These are phyloP conservation scores for Pristionchus mayeri DNA, from an alignment of 2,888 invertebrate species.

Conservation along the genomic window DNA sequence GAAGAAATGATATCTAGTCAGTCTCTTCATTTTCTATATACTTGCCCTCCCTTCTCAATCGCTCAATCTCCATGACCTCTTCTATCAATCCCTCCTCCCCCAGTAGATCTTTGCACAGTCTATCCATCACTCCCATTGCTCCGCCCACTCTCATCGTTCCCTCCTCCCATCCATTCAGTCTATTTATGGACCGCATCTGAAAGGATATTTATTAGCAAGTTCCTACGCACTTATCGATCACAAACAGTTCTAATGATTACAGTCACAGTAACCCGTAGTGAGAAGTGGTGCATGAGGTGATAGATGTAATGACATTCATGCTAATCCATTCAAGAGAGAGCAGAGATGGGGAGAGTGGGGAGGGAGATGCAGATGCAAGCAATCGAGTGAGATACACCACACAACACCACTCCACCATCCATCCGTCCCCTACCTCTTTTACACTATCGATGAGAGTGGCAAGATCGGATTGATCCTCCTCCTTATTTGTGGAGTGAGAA, in stretches of 20 bases:
- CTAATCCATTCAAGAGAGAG: neutral
- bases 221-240: neutral
- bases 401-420: neutral
- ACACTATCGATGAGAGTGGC: neutral
- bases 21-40: neutral
- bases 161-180: neutral
- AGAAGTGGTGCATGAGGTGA: no score
- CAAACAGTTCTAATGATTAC: no score
- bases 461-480: neutral
- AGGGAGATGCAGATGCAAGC: no score
- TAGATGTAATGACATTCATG: no score
- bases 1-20: neutral
- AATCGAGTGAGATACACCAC: neutral
- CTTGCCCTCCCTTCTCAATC: neutral
- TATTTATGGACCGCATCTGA: neutral
- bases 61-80: neutral
- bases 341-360: neutral
- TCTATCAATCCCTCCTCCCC: slow-evolving; percentile 6
- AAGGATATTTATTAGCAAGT: neutral
- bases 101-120: neutral
- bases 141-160: neutral
- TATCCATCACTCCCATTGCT: slow-evolving; percentile 11
- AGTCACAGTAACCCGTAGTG: no score
- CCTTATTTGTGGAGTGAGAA: neutral
- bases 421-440: neutral